Base-by-base conservation (phyloP, 2,113 vertebrate genomes). In the Ctenomys sociabilis region DNA sequence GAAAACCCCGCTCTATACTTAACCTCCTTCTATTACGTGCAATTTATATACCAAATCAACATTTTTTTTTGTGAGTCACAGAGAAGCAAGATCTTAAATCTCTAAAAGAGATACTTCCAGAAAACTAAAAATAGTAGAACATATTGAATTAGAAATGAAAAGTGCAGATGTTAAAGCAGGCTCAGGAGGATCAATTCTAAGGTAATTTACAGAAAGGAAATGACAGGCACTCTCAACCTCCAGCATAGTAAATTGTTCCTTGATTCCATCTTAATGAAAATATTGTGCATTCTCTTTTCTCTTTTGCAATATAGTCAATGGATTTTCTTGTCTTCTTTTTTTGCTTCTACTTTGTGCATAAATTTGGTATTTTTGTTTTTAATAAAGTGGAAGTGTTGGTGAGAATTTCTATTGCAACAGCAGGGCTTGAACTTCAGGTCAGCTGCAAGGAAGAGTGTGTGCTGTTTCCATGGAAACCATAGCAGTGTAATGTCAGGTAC, bases 381-480 rank as follows among this genome's bases (percentile, higher is more conserved):
- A 98, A 98, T 98, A 98, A 98, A 98, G 96, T 97, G 85, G 96
- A 98, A 97, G 97, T 98, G 98, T 98, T 98, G 98, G 98, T 98
- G 98, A 98, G 98, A 98, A 98, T 98, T 98, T 98, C 98, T 98
- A 95, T 98, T 97, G 97, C 98, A 98, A 98, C 98, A 98, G 98
- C 98, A 98, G 97, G 98, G 98, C 98, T 98, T 98, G 98, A 99
- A 99, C 98, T 98, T 98, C 92, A 98, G 99, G 99, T 98, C 98
- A 98, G 98, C 98, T 92, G 97, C 98, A 98, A 98, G 98, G 98
- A 98, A 98, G 98, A 98, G 98, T 98, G 97, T 98, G 98, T 98
- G 98, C 98, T 49, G 98, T 99, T 98, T 97, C 99, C 98, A 98
- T 97, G 97, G 97, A 98, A 99, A 99, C 99, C 95, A 92, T 88